Conservation (phyloP, 2,888 invertebrate species). For the Mythimna lalbum region DNA sequence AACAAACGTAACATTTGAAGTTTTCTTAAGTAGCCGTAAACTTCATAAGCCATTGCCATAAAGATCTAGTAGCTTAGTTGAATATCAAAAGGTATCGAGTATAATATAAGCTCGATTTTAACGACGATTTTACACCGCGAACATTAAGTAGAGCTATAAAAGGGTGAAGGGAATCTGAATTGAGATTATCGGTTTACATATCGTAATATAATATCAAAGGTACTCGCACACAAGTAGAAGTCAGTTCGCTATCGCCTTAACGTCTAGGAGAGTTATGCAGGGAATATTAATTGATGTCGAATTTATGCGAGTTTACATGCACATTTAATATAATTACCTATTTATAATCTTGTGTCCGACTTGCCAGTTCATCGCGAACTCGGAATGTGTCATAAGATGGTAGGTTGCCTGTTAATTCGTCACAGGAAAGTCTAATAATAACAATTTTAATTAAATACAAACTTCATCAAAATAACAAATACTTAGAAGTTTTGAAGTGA, state of each 20-base stretch:
- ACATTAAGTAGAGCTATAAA: constrained; percentile 80
- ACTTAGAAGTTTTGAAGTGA: background rate
- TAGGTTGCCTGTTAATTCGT: background rate
- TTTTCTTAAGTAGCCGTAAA: constrained; percentile 55
- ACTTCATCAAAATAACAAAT: background rate
- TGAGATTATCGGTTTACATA: constrained; percentile 80
- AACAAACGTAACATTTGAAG: constrained; percentile 47
- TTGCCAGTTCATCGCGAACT: constrained; percentile 47
- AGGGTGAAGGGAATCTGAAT: constrained; percentile 78
- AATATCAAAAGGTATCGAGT: constrained; percentile 68
- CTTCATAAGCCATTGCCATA: constrained; percentile 55
- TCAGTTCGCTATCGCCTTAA: constrained; percentile 82
- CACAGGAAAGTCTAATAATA: background rate
- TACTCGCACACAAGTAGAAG: constrained; percentile 70
- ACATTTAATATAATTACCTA: constrained; percentile 59
- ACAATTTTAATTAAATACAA: background rate
- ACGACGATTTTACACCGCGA: constrained; percentile 78
- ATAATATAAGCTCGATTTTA: constrained; percentile 75
- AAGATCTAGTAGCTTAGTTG: constrained; percentile 63
- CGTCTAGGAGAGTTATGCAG: constrained; percentile 73
- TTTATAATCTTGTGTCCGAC: constrained; percentile 65
- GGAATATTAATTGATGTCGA: constrained; percentile 81
- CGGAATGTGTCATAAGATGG: background rate
- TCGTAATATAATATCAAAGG: constrained; percentile 77
- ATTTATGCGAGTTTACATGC: constrained; percentile 76